Percentiles rank a stretch among this genome's conserved stretches.
phyloP scores from a whole-genome alignment of 2,888 invertebrate genomes.

The Nemurella pictetii region DNA sequence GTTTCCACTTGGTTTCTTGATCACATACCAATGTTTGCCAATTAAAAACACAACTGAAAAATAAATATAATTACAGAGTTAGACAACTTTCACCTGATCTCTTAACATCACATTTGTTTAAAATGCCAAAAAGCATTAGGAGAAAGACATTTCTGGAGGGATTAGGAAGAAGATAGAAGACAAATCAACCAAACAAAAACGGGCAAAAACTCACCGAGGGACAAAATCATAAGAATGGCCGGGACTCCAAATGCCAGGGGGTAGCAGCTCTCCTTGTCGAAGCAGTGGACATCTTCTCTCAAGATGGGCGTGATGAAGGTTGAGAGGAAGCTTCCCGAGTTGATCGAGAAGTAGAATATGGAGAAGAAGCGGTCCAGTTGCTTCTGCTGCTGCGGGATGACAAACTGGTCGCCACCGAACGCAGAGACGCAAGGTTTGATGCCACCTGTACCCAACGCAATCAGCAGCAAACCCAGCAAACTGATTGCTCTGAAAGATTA shows the following conservation, averaged over 20 bases:
- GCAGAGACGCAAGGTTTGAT: constrained; percentile 96
- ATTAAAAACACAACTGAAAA: constrained; percentile 76
- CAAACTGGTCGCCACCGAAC: constrained; percentile 94
- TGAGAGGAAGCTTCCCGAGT: constrained; percentile 84
- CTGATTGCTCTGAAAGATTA: constrained; percentile 60
- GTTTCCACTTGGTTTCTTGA: constrained; percentile 81
- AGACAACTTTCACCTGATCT: no score
- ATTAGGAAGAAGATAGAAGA: no score
- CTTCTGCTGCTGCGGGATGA: constrained; percentile 74
- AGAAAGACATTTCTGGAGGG: no score
- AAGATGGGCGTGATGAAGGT: constrained; percentile 86
- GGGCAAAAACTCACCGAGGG: constrained; percentile 68
- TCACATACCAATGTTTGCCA: constrained; percentile 76
- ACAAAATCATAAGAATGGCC: constrained; percentile 79
- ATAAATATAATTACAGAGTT: constrained; percentile 34
- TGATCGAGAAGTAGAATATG: constrained; percentile 92
- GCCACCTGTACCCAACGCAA: constrained; percentile 90
- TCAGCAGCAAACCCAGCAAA: constrained; percentile 69
- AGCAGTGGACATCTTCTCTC: constrained; percentile 77
- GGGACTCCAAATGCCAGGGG: constrained; percentile 89
- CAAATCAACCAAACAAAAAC: no score
- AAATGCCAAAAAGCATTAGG: no score
- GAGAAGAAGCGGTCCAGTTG: constrained; percentile 88
- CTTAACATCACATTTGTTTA: no score
- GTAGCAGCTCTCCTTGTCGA: constrained; percentile 75